These are phyloP conservation scores for Lepus americanus DNA, from an alignment of 2,113 vertebrate genomes.

Conservation along the genomic window DNA sequence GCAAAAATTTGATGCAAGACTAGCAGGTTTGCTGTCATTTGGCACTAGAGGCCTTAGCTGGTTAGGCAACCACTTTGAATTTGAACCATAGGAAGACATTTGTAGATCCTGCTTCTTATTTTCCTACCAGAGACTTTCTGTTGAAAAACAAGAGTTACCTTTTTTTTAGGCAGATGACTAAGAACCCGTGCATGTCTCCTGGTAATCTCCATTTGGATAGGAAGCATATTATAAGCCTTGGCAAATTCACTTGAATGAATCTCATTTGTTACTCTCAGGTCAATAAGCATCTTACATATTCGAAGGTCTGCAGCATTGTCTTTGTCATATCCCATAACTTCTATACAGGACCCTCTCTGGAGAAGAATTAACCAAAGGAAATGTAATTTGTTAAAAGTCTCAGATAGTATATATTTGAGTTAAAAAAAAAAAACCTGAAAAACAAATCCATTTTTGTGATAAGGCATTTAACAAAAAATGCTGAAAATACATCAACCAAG, in stretches of 20 bases:
- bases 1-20: conserved; percentile 8
- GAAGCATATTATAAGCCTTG: conserved; percentile 19
- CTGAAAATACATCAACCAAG: conserved; percentile 82
- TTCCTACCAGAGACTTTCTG: conserved; percentile 21
- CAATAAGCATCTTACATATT: conserved; percentile 36
- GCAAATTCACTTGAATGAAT: conserved; percentile 27
- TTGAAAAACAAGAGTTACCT: conserved; percentile 34
- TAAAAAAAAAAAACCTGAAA: neutral
- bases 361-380: conserved; percentile 64
- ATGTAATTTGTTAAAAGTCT: conserved; percentile 53
- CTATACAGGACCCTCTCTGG: conserved; percentile 42
- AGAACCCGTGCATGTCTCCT: neutral
- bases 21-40: neutral
- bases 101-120: conserved; percentile 42
- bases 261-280: conserved; percentile 70
- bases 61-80: neutral
- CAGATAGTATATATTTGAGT: neutral
- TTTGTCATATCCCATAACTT: conserved; percentile 2
- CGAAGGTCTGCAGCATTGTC: conserved; percentile 31
- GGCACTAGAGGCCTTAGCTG: neutral
- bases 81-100: neutral
- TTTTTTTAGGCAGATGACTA: conserved; percentile 10
- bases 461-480: conserved; percentile 65
- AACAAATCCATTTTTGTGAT: conserved; percentile 76
- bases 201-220: neutral